phyloP scores from a whole-genome alignment of 1,140 invertebrate genomes.

The Spodoptera frugiperda region DNA sequence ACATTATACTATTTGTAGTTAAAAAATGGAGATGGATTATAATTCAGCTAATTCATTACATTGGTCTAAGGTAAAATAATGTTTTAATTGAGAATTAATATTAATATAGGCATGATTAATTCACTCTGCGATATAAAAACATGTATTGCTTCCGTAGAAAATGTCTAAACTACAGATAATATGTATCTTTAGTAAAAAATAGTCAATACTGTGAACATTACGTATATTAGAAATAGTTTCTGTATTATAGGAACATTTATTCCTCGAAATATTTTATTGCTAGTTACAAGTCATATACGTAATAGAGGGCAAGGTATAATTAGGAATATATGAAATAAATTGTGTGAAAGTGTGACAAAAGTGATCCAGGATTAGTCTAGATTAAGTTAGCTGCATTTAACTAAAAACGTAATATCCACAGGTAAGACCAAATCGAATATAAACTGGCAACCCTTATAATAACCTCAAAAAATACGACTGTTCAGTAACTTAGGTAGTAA shows the following conservation, averaged over 20 bases:
- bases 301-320: no score
- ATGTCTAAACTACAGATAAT: conserved; percentile 4
- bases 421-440: no score
- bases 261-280: no score
- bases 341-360: no score
- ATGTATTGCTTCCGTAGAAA: conserved; percentile 11
- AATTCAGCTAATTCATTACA: conserved; percentile 9
- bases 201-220: neutral
- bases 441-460: no score
- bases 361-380: no score
- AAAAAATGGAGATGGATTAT: conserved; percentile 25
- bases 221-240: neutral
- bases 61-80: neutral
- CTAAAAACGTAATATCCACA: no score
- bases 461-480: no score
- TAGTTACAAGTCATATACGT: no score
- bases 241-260: neutral
- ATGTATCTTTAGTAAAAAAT: neutral
- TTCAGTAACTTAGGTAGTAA: no score
- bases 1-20: neutral
- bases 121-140: neutral
- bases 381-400: no score
- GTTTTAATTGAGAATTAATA: neutral
- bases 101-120: neutral
- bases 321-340: no score